phyloP scores from a whole-genome alignment of 2,888 invertebrate species.

The Agonum fuliginosum region DNA sequence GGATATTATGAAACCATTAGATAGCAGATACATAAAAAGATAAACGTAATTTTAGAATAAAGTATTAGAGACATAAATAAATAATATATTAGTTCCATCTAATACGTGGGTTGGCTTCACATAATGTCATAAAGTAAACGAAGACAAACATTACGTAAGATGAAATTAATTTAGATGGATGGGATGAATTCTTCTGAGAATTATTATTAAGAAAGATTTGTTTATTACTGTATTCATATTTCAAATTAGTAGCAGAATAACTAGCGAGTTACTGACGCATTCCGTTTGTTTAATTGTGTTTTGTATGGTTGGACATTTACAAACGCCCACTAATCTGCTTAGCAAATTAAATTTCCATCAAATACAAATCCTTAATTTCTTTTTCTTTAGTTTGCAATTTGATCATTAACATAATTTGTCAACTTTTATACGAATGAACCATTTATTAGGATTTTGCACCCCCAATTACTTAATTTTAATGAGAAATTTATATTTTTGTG shows the following conservation, averaged over 20 bases:
- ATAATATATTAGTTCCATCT: constrained; percentile 37
- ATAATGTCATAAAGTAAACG: constrained; percentile 18
- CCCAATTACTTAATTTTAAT: no score
- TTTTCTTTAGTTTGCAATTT: no score
- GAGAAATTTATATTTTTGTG: no score
- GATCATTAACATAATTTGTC: no score
- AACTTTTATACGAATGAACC: no score
- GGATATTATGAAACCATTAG: constrained; percentile 40
- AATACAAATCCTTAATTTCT: no score
- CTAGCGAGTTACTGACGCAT: constrained; percentile 12
- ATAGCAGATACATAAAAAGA: constrained; percentile 32
- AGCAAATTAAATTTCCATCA: no score
- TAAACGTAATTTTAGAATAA: constrained; percentile 36
- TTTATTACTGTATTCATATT: constrained; percentile 33
- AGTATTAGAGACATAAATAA: constrained; percentile 21
- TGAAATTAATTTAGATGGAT: constrained; percentile 29
- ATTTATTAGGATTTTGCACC: no score
- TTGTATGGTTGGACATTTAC: no score
- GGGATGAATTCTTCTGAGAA: constrained; percentile 5
- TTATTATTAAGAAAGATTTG: constrained; percentile 18
- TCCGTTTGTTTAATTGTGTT: constrained; percentile 6
- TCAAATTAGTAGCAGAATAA: constrained; percentile 19
- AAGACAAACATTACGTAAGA: constrained; percentile 6
- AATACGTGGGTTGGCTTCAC: constrained; percentile 12
- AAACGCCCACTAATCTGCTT: no score